Percentiles rank a stretch among this genome's conserved stretches.
Conservation (phyloP, 2,113 vertebrate species). For the Amphilophus citrinellus region DNA sequence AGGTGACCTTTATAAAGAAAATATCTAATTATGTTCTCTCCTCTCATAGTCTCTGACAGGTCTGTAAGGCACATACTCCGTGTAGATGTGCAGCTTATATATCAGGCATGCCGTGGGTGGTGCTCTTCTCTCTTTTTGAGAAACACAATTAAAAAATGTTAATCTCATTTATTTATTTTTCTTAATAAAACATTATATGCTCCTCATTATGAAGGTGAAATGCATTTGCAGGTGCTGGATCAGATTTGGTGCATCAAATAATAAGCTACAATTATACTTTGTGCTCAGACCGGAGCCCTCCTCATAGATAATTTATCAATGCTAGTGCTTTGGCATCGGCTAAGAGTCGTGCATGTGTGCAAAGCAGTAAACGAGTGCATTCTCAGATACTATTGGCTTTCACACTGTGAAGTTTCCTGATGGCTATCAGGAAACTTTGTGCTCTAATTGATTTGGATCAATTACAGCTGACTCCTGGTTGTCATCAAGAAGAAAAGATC, state of each 20-base stretch:
- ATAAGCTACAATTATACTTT: neutral
- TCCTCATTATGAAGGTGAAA: neutral
- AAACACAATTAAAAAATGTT: neutral
- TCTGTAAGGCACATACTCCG: neutral
- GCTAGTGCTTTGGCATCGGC: slow-evolving; percentile 9
- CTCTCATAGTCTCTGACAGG: neutral
- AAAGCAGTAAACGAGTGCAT: slow-evolving; percentile 31
- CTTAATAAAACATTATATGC: neutral
- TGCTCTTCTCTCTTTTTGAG: rapidly evolving
- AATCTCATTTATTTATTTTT: neutral
- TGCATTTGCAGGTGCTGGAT: neutral
- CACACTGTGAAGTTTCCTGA: slow-evolving; percentile 48
- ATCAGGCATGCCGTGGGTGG: neutral
- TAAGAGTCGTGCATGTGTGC: slow-evolving; percentile 17
- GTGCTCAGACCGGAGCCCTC: slow-evolving; percentile 4
- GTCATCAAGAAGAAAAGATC: slow-evolving; percentile 61
- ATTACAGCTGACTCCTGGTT: slow-evolving; percentile 62
- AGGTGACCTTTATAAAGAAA: neutral
- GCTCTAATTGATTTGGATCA: slow-evolving; percentile 68
- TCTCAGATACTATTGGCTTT: slow-evolving; percentile 48
- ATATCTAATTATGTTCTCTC: neutral
- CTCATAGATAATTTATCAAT: slow-evolving; percentile 41
- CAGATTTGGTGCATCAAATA: neutral
- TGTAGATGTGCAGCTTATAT: neutral
- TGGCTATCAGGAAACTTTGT: slow-evolving; percentile 59